A percentile compares a stretch with the other conserved stretches of the same genome.
phyloP scores from a whole-genome alignment of 2,888 invertebrate genomes.

The Lordiphosa fenestrarum region DNA sequence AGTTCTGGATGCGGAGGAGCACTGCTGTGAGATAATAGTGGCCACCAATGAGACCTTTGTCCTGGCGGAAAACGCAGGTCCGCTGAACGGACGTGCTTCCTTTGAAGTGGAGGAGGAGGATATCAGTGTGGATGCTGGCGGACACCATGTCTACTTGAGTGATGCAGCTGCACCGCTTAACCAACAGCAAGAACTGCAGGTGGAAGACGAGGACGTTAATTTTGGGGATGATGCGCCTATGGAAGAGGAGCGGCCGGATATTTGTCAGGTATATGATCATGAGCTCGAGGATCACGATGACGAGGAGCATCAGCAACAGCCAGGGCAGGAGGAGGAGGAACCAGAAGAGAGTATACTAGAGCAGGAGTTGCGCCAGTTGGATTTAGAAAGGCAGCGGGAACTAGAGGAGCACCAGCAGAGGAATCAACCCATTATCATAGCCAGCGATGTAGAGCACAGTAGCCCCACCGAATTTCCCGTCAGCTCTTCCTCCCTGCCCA shows the following conservation, averaged over 20 bases:
- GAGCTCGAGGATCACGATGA: conserved; percentile 62
- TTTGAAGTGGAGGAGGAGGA: conserved; percentile 27
- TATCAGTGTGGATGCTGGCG: conserved; percentile 15
- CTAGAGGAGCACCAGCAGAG: conserved; percentile 12
- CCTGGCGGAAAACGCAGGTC: conserved; percentile 33
- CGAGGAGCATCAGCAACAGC: conserved; percentile 13
- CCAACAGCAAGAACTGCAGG: conserved; percentile 34
- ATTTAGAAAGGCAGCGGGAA: conserved; percentile 19
- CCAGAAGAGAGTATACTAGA: conserved; percentile 1
- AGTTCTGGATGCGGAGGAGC: conserved; percentile 40
- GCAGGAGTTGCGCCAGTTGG: conserved; percentile 10
- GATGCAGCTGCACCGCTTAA: conserved; percentile 48
- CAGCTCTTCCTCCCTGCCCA: conserved; percentile 75
- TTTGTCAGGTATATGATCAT: conserved; percentile 58
- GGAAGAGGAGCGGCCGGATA: conserved; percentile 47
- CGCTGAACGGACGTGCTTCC: conserved; percentile 24
- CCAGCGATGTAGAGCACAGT: conserved; percentile 41
- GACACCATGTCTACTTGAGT: conserved; percentile 52
- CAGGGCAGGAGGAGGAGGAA: conserved; percentile 3
- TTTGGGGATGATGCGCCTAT: conserved; percentile 42
- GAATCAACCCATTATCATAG: neutral
- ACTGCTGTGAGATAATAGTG: conserved; percentile 60
- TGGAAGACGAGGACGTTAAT: conserved; percentile 43
- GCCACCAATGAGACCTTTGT: conserved; percentile 26
- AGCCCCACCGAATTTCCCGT: conserved; percentile 79